Percentiles rank a stretch among this genome's conserved stretches.
Conservation (phyloP, 2,113 vertebrate species). For the Poeciliopsis occidentalis region DNA sequence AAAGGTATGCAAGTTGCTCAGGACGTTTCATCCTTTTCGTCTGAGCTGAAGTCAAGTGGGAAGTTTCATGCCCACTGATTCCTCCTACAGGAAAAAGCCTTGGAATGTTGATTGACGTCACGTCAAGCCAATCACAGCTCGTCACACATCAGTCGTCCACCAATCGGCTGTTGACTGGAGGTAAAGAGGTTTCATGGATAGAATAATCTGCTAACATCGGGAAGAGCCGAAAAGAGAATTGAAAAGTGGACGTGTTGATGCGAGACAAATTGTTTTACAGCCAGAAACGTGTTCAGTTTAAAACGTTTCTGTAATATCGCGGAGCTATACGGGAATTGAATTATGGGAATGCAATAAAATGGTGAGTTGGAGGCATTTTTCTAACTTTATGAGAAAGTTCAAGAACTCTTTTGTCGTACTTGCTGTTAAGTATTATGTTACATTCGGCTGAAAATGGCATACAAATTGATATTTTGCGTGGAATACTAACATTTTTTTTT, state of each 20-base stretch:
- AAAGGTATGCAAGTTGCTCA: background rate
- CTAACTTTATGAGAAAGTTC: constrained; percentile 49
- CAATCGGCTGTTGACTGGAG: constrained; percentile 62
- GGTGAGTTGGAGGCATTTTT: constrained; percentile 64
- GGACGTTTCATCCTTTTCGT: constrained; percentile 11
- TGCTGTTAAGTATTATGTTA: background rate
- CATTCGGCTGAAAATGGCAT: background rate
- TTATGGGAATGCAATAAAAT: constrained; percentile 23
- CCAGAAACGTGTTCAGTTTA: constrained; percentile 18
- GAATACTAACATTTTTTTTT: background rate
- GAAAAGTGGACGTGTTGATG: constrained; percentile 46
- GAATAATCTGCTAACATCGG: constrained; percentile 65
- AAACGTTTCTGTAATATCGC: background rate
- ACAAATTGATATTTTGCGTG: background rate
- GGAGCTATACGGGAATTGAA: background rate
- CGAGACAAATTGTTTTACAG: constrained; percentile 2
- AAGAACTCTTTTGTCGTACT: background rate
- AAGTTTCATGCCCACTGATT: background rate
- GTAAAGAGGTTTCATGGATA: constrained; percentile 41
- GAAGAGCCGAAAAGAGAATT: constrained; percentile 35
- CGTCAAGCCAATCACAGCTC: constrained; percentile 51
- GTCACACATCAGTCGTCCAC: background rate
- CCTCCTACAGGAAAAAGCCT: constrained; percentile 37
- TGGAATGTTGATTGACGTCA: constrained; percentile 59
- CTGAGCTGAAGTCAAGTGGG: constrained; percentile 72